Evolutionary conservation across 2,113 vertebrate genomes (phyloP).

Genomic region (Patagioenas fasciata): DNA sequence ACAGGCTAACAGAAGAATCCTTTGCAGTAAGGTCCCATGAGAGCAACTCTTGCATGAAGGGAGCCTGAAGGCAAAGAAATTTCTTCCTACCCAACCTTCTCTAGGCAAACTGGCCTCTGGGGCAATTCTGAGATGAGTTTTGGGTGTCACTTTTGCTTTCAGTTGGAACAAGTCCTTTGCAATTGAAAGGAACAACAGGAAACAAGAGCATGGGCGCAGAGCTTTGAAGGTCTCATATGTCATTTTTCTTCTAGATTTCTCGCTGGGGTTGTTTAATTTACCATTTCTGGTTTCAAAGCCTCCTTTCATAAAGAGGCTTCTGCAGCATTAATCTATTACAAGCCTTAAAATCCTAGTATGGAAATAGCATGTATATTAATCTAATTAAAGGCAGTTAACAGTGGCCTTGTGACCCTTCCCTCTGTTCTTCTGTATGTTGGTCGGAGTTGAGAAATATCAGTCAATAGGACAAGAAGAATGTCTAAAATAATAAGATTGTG

Average conservation of each 20-base stretch:
- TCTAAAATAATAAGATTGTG: not conserved
- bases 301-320: not conserved
- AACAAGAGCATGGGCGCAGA: not conserved
- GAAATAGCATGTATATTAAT: not conserved
- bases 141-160: not conserved
- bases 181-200: not conserved
- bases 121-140: not conserved
- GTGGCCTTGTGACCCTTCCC: not conserved
- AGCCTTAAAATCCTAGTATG: not conserved
- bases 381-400: not conserved
- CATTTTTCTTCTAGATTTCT: not conserved
- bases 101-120: not conserved
- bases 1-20: not conserved
- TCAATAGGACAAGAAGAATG: not conserved
- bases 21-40: not conserved
- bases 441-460: not conserved
- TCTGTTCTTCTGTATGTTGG: not conserved
- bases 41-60: not conserved
- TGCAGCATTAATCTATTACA: not conserved
- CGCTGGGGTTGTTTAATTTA: not conserved
- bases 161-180: not conserved
- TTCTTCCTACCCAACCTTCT: not conserved
- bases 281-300: not conserved
- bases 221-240: not conserved
- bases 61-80: not conserved